Evolutionary conservation across 2,797 vertebrate species (phyloP), one percentile per base, ranked within the genome.

Genomic region (Borostomias antarcticus): DNA sequence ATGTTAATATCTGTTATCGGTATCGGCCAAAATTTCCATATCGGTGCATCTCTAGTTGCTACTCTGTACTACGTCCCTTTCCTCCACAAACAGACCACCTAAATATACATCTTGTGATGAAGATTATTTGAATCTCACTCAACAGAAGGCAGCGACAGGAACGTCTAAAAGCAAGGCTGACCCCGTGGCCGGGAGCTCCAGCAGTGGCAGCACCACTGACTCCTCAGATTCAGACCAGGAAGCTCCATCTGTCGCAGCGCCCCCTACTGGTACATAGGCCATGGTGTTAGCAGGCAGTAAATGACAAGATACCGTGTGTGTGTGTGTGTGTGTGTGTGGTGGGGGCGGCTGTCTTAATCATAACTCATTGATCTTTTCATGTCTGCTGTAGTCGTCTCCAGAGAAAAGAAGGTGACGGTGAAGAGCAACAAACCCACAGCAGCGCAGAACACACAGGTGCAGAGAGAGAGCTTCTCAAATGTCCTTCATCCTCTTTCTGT

Each of bases 391-490:
- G 80, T 40, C 11, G 23, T 59, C 2, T 1, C 64, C 28, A 81
- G 59, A 63, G 79, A 72, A 68, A 85, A 77, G 50, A 80, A 43
- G 1, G 58, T 17, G 19, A 10, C 43, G 9, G 30, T 8, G 11
- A 62, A 48, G 51, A 66, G 67, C 4, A 83, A 79, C 21, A 29
- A 26, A 43, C 29, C 17, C 19, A 29, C 30, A 66, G 2, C 57
- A 21, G 50, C 43, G 3, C 79, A 72, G 30, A 75, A 75, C 52
- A 15, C 47, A 43, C 48, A 47, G 6, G 47, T 52, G 4, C 15
- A 8, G 9, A 80, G 80, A 66, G 73, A 66, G 29, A 80, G 74
- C 84, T 85, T 21, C 62, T 48, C 53, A 70, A 37, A 8, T 37
- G 6, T 8, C 1, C 7, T 37, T 37, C 13, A 7, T 10, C 10